Base-by-base conservation (phyloP, 2,113 vertebrate genomes). In the Corythornis vintsioides region DNA sequence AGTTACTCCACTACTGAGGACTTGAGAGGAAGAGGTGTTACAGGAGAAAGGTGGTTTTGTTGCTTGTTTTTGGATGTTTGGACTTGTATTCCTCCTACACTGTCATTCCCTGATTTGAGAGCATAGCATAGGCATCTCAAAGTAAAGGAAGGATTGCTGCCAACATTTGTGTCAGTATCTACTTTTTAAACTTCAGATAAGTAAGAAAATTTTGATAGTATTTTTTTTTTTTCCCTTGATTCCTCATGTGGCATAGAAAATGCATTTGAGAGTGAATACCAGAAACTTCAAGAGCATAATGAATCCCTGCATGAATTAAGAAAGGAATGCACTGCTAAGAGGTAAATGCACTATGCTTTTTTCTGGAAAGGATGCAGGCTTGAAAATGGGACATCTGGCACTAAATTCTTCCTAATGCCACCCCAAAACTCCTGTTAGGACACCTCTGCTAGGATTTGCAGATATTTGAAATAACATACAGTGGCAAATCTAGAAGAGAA, bases 241-340 rank as follows among this genome's bases (percentile, higher is more conserved):
- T 65, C 25, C 7, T 86, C 29, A 8, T 89, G 12, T 53, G 89
- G 40, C 92, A 42, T 93, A 99, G 99, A 98, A 98, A 98, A 98
- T 86, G 93, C 80, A 1, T 99, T 99, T 96, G 98, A 97, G 47
- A 89, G 93, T 60, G 98, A 99, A 88, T 97, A 98, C 24, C 97
- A 98, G 94, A 97, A 97, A 91, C 98, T 99, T 93, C 98, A 98
- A 78, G 97, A 97, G 57, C 98, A 99, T 91, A 98, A 97, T 11
- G 98, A 98, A 90, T 98, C 98, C 31, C 94, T 99, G 88, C 96
- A 97, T 63, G 98, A 98, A 91, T 83, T 98, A 87, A 98, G 98
- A 88, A 99, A 99, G 93, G 99, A 99, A 96, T 99, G 99, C 85
- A 98, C 98, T 43, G 98, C 98, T n/a, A 99, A 99, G 98, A 99